phyloP scores from a whole-genome alignment of 2,113 vertebrate species.

The Stegastes partitus region DNA sequence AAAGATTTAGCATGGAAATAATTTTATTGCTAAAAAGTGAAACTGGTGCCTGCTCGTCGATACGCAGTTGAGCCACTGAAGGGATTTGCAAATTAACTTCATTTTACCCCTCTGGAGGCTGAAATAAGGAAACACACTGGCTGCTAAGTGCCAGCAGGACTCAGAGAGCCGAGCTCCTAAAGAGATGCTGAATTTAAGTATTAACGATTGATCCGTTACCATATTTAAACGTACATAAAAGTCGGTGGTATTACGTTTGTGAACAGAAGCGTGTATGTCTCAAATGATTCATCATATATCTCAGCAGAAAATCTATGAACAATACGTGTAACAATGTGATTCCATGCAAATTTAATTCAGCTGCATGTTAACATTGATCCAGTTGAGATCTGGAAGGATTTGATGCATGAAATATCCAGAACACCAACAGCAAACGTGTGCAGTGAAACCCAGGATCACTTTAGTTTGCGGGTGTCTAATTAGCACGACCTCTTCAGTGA shows the following conservation, averaged over 20 bases:
- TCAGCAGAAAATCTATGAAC: not conserved
- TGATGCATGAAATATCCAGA: not conserved
- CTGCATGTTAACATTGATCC: not conserved
- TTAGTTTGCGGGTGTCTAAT: not conserved
- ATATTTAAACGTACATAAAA: too few relatives aligned
- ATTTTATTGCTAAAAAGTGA: constrained; percentile 28
- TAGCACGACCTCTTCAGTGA: not conserved
- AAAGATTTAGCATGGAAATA: constrained; percentile 24
- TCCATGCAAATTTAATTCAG: not conserved
- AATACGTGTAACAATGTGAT: not conserved
- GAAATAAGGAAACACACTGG: not conserved
- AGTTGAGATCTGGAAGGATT: not conserved
- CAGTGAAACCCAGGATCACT: not conserved
- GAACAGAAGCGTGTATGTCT: too few relatives aligned
- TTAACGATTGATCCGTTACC: not conserved
- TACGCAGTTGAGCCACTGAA: not conserved
- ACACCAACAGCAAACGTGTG: not conserved
- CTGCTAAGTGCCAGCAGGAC: not conserved
- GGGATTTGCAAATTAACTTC: constrained; percentile 39
- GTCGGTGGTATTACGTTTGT: too few relatives aligned
- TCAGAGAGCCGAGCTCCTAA: not conserved
- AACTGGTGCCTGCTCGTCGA: constrained; percentile 5
- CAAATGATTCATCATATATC: too few relatives aligned
- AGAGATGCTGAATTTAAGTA: not conserved
- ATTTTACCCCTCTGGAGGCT: constrained; percentile 14